These are phyloP conservation scores for Macrotrachela quadricornifera DNA, from an alignment of 1,140 invertebrate species.

Conservation along the genomic window DNA sequence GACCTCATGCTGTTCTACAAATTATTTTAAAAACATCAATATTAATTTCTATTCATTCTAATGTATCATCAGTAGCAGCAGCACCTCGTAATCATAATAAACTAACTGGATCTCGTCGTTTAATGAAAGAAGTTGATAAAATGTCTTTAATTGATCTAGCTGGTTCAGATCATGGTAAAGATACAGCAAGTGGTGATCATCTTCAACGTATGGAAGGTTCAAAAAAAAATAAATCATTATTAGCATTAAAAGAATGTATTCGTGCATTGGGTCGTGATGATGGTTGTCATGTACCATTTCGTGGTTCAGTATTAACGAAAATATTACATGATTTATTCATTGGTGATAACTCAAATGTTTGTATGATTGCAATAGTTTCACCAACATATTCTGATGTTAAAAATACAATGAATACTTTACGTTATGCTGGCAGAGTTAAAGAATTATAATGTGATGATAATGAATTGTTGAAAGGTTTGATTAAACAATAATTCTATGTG, in stretches of 20 bases:
- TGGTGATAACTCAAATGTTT: slow-evolving; percentile 85
- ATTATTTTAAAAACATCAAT: slow-evolving; percentile 26
- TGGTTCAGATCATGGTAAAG: slow-evolving; percentile 78
- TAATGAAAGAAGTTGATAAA: slow-evolving; percentile 85
- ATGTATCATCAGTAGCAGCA: too few relatives aligned
- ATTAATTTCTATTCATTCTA: too few relatives aligned
- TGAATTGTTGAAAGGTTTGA: too few relatives aligned
- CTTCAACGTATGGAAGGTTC: slow-evolving; percentile 93
- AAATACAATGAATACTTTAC: slow-evolving; percentile 83
- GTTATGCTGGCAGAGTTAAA: slow-evolving; percentile 59
- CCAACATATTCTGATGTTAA: slow-evolving; percentile 81
- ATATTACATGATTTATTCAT: slow-evolving; percentile 95
- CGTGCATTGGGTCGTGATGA: slow-evolving; percentile 67
- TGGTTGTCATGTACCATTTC: slow-evolving; percentile 71
- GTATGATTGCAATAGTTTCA: slow-evolving; percentile 98
- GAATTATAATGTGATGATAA: slow-evolving; percentile 5
- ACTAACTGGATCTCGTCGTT: slow-evolving; percentile 21
- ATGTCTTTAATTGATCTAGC: slow-evolving; percentile 80
- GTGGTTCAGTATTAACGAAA: slow-evolving; percentile 88
- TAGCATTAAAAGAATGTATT: slow-evolving; percentile 94
- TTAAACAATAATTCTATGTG: too few relatives aligned
- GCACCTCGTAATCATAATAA: too few relatives aligned
- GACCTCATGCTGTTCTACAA: slow-evolving; percentile 83
- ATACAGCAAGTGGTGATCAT: slow-evolving; percentile 77
- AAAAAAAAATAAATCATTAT: slow-evolving; percentile 89